Conservation (phyloP, 1,140 invertebrate species). For the Apocrypta bakeri region DNA sequence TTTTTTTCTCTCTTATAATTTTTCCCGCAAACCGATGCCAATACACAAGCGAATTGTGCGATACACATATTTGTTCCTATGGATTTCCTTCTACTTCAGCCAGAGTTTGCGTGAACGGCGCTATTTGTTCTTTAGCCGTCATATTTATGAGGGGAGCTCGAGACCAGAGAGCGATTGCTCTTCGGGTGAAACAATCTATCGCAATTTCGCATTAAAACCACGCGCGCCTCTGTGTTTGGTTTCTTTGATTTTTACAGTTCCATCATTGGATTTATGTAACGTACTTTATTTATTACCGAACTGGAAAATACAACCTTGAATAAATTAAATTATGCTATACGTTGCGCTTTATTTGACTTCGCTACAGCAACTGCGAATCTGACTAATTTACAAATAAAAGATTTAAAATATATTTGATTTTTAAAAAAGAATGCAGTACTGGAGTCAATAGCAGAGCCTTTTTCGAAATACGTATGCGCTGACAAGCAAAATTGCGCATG, state of each 20-base stretch:
- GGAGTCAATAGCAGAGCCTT: too few relatives aligned
- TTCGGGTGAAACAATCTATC: slow-evolving; percentile 23
- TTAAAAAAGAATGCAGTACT: too few relatives aligned
- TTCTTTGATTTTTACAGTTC: slow-evolving; percentile 18
- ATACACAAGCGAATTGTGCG: neutral
- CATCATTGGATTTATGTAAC: slow-evolving; percentile 16
- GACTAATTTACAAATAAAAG: too few relatives aligned
- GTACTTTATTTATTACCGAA: neutral
- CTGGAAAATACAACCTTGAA: neutral
- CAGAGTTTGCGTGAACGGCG: neutral
- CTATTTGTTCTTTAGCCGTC: slow-evolving; percentile 25
- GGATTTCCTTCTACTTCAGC: neutral
- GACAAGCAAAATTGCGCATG: too few relatives aligned
- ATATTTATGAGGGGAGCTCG: slow-evolving; percentile 37
- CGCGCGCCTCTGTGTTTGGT: slow-evolving; percentile 9
- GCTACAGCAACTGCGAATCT: too few relatives aligned
- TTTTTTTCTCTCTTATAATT: neutral
- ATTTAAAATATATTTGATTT: too few relatives aligned
- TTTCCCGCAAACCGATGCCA: neutral
- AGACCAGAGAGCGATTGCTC: slow-evolving; percentile 11
- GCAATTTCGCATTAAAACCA: slow-evolving; percentile 44
- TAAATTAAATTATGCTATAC: neutral
- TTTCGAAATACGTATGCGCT: too few relatives aligned
- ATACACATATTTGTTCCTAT: neutral
- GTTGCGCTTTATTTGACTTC: too few relatives aligned